phyloP scores from a whole-genome alignment of 2,113 vertebrate species.

The Chelonoidis abingdonii region DNA sequence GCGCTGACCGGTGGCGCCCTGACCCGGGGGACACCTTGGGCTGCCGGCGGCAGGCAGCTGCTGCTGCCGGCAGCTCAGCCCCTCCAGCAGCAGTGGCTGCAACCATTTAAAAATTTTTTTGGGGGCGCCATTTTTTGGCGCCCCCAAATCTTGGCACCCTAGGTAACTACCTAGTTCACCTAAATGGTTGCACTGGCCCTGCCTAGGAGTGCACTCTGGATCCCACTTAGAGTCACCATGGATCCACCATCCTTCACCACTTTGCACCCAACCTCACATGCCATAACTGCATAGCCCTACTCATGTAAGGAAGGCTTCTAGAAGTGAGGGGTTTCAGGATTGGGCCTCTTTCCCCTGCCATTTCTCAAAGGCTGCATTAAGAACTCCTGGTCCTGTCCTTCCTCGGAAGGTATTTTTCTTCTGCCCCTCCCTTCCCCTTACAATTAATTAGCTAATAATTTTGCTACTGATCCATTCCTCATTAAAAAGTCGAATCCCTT shows the following conservation, averaged over 20 bases:
- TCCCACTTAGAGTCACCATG: neutral
- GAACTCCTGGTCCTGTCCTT: conserved; percentile 48
- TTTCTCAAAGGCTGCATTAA: neutral
- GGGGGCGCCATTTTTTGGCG: too few relatives aligned
- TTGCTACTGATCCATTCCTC: conserved; percentile 82
- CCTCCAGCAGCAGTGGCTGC: too few relatives aligned
- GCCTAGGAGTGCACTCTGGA: neutral
- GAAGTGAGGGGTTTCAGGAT: neutral
- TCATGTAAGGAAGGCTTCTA: neutral
- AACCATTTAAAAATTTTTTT: too few relatives aligned
- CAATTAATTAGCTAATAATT: conserved; percentile 88
- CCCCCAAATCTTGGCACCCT: too few relatives aligned
- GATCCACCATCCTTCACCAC: neutral
- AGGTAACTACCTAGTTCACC: too few relatives aligned
- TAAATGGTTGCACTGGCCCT: too few relatives aligned
- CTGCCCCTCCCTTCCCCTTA: conserved; percentile 50
- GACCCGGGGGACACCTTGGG: too few relatives aligned
- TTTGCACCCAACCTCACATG: neutral
- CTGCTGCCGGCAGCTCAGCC: too few relatives aligned
- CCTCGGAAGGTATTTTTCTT: conserved; percentile 20
- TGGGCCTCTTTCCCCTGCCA: neutral
- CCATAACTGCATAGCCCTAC: too few relatives aligned
- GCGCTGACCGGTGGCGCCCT: too few relatives aligned
- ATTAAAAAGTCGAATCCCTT: conserved; percentile 81
- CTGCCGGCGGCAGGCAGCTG: too few relatives aligned